Evolutionary conservation across 2,113 vertebrate genomes (phyloP), one percentile per base, ranked within the genome.

Genomic region (Casuarius casuarius): DNA sequence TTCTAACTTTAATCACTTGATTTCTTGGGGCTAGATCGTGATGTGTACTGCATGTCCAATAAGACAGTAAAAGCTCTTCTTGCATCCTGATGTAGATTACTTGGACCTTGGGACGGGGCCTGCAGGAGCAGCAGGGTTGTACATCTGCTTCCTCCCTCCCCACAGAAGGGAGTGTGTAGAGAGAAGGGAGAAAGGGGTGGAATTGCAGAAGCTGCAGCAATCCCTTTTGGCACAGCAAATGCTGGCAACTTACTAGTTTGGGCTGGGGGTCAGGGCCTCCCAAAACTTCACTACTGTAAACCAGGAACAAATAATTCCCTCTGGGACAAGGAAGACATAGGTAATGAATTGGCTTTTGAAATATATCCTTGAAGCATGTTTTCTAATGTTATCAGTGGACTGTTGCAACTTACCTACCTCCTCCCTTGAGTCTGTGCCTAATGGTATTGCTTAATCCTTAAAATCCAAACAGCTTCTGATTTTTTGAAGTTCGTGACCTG

Each of bases 1-100:
- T 67, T 94, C 70, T 89, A 54, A 89, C 94, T 94, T 94, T 87
- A 95, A 91, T 96, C 86, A 87, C 95, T 79, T 84, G 65, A 87
- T 96, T 95, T 95, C 94, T 94, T 83, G 70, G 58, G 92, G 89
- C 91, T 89, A 92, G 33, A 54, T 23, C 82, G 63, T 54, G 80
- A 89, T 87, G 61, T 23, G 44, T 84, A 75, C 88, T 94, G 86
- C 74, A 84, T 97, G 74, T 51, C 58, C 74, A 82, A 84, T 72
- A 42, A 70, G 29, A 33, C 22, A 0, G 1, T 31, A 62, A 84
- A 82, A 87, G 52, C 29, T 87, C 26, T 77, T 76, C 35, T 63
- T 79, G 80, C 67, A 79, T 91, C 59, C 66, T 76, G 52, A 84
- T 78, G 14, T 66, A 33, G 51, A 61, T 61, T 84, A 25, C 66